Base-by-base conservation (phyloP, 2,888 invertebrate genomes). In the Eretmocerus hayati region DNA sequence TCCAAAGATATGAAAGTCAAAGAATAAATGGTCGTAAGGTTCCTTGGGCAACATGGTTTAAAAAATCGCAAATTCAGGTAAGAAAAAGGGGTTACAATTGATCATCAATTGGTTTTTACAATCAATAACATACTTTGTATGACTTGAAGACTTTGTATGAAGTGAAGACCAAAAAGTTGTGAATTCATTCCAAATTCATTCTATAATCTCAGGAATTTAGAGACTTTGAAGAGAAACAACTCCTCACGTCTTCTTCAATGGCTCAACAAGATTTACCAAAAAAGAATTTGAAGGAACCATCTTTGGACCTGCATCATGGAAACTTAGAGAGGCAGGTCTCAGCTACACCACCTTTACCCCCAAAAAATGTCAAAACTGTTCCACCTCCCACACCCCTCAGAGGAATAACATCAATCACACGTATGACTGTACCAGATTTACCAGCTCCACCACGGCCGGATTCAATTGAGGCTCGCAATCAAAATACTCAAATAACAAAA, bases 1-100 rank as follows among this genome's bases (percentile, higher is more conserved):
- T 84, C 62, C 83, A 87, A 69, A 77, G 87, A 62, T 87, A 87
- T 63, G 87, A 87, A 71, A 81, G 86, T 56, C 87, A 88, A 71
- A 84, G 85, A 60, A 63, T 84, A 26, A 80, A 80, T 43, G 87
- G 87, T 1, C 78, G 81, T 39, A 78, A 77, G 62, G 83, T 87
- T 67, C 87, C 87, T 2, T 89, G 88, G 88, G 77, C 77, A 19
- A 75, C 66, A 65, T 71, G 71, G 71, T 54, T 70, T 22, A 68
- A 69, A 43, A 70, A 69, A 52, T 67, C 67, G 46, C 59, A 63
- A 23, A 47, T 61, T 51, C 60, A 69, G 58, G 64, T 63, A 61
- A n/a, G n/a, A n/a, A n/a, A n/a, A n/a, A n/a, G n/a, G n/a, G n/a
- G n/a, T n/a, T n/a, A n/a, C n/a, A n/a, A n/a, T 40, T 20, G 15